Conservation (phyloP, 2,113 vertebrate species). For the Lontra canadensis region DNA sequence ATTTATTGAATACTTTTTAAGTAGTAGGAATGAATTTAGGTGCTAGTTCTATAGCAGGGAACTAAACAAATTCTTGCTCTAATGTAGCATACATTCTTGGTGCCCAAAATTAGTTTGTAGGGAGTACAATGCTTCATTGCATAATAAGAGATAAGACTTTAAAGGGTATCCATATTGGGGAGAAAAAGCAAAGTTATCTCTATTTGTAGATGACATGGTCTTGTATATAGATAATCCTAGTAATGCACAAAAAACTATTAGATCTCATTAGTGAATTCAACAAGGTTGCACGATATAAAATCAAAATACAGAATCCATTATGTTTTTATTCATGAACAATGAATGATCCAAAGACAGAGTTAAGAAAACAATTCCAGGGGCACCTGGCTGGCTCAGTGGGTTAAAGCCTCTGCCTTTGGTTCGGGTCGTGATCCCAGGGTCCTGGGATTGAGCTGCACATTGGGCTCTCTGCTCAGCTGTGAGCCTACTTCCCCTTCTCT, state of each 20-base stretch:
- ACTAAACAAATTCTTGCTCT: not conserved
- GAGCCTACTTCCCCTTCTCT: no score
- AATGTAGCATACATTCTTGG: not conserved
- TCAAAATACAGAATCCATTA: not conserved
- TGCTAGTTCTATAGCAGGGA: not conserved
- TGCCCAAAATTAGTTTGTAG: not conserved
- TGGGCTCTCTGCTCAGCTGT: no score
- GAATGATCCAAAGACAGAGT: conserved; percentile 3
- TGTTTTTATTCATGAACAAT: not conserved
- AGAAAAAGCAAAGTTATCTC: not conserved
- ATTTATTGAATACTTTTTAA: not conserved
- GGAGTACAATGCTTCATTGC: not conserved
- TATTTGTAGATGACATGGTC: not conserved
- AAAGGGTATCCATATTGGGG: not conserved
- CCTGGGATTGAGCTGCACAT: no score
- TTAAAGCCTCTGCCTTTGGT: no score
- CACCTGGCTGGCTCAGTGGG: no score
- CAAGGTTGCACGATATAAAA: not conserved
- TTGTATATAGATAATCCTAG: not conserved
- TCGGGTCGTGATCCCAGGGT: no score
- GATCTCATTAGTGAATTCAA: not conserved
- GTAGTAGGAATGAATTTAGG: not conserved
- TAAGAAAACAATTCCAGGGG: not conserved
- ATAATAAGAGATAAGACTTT: not conserved
- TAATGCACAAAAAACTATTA: not conserved